Conservation (phyloP, 2,797 vertebrate genomes). For the Coranthus polyacanthus region DNA sequence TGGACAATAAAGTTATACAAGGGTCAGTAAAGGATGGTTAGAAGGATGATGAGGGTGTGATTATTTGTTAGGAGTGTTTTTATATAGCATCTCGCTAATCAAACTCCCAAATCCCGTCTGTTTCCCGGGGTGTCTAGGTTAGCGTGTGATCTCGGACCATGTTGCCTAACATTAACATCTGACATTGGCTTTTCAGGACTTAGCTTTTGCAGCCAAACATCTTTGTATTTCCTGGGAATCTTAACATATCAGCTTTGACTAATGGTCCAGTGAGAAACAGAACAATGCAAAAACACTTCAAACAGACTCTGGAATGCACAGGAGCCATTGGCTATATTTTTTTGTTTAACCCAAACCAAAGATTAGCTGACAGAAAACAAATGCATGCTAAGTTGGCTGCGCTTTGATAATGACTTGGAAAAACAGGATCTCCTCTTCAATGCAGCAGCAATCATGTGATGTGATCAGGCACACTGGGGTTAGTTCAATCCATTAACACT, state of each 20-base stretch:
- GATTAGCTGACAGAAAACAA: background rate
- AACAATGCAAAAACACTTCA: background rate
- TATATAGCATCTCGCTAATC: background rate
- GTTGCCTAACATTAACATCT: background rate
- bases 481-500: constrained; percentile 6
- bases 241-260: background rate
- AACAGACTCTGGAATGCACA: background rate
- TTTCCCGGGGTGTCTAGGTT: background rate
- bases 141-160: too few species aligned
- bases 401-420: background rate
- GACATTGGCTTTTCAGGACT: background rate
- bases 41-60: background rate
- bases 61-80: background rate
- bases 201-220: background rate
- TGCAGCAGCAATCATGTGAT: background rate
- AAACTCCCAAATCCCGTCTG: too few species aligned
- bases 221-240: background rate
- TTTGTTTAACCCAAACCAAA: background rate
- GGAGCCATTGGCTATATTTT: too few species aligned
- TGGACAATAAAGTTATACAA: background rate
- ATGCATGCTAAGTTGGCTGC: background rate
- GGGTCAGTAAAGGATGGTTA: background rate
- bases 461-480: background rate
- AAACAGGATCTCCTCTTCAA: background rate
- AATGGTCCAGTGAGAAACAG: background rate